phyloP scores from a whole-genome alignment of 2,797 vertebrate genomes.

The Falco biarmicus region DNA sequence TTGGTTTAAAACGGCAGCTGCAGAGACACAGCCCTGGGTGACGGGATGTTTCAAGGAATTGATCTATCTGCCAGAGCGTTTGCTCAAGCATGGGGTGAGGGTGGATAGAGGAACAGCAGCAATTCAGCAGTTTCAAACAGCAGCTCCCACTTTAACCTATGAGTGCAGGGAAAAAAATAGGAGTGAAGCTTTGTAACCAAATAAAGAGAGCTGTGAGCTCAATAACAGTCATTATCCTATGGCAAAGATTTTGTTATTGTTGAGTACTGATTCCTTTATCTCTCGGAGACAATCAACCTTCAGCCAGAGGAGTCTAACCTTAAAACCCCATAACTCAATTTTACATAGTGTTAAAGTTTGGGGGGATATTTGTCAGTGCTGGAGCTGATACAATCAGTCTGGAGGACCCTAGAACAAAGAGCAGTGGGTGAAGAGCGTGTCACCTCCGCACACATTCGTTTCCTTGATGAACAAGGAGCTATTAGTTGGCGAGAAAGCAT shows the following conservation, averaged over 20 bases:
- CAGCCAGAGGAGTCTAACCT: constrained; percentile 72
- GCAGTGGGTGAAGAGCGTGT: constrained; percentile 71
- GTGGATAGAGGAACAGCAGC: background rate
- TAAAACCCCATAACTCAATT: constrained; percentile 77
- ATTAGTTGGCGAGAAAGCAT: constrained; percentile 75
- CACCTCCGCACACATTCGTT: constrained; percentile 73
- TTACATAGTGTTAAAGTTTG: constrained; percentile 77
- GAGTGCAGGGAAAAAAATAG: background rate
- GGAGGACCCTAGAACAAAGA: constrained; percentile 75
- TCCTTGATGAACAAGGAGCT: constrained; percentile 83
- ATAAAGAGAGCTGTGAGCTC: constrained; percentile 64
- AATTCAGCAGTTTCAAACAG: constrained; percentile 29
- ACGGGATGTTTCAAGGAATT: background rate
- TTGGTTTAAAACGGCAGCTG: background rate
- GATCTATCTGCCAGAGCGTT: background rate
- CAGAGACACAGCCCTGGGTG: background rate
- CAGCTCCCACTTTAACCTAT: background rate
- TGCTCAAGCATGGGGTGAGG: background rate
- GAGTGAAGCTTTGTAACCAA: constrained; percentile 48
- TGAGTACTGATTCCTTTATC: constrained; percentile 69
- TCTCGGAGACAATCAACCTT: constrained; percentile 73
- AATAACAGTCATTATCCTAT: constrained; percentile 52
- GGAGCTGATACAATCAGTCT: constrained; percentile 77
- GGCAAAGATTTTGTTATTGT: constrained; percentile 58
- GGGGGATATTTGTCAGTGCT: constrained; percentile 74